Evolutionary conservation across 2,888 invertebrate genomes (phyloP).

Genomic region (Lucinisca nassula): DNA sequence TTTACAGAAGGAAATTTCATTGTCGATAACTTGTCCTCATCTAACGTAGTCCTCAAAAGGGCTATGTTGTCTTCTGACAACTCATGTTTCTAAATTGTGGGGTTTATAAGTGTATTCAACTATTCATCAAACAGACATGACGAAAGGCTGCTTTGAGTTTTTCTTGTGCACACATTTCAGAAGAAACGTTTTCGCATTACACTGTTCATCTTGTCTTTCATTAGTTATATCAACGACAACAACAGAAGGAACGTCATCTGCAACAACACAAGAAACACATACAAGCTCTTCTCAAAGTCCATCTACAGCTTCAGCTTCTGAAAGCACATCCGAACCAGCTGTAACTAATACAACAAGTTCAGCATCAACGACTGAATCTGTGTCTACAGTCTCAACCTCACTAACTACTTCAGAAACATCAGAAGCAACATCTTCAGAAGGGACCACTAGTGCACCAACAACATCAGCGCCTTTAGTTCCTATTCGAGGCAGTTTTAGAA

Average conservation of each 20-base stretch:
- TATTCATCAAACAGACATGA: too few species aligned
- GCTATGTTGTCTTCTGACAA: too few species aligned
- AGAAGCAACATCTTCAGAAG: not conserved
- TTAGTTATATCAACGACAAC: not conserved
- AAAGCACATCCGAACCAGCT: not conserved
- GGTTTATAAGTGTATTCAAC: too few species aligned
- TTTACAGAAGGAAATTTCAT: too few species aligned
- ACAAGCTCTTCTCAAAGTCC: not conserved
- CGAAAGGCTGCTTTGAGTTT: too few species aligned
- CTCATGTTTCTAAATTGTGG: too few species aligned
- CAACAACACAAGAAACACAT: not conserved
- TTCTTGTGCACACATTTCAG: too few species aligned
- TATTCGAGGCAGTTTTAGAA: not conserved
- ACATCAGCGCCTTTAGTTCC: not conserved
- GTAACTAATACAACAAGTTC: not conserved
- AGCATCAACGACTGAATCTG: not conserved
- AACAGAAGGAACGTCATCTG: not conserved
- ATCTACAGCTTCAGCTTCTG: not conserved
- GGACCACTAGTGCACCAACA: not conserved
- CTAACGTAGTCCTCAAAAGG: too few species aligned
- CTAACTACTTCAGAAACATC: not conserved
- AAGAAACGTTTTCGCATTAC: too few species aligned
- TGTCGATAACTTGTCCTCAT: too few species aligned
- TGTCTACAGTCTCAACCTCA: not conserved
- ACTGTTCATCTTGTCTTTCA: too few species aligned